A percentile compares a stretch with the other conserved stretches of the same genome.
These are phyloP conservation scores for Adelosebastes latens DNA, from an alignment of 2,797 vertebrate genomes.

Conservation along the genomic window DNA sequence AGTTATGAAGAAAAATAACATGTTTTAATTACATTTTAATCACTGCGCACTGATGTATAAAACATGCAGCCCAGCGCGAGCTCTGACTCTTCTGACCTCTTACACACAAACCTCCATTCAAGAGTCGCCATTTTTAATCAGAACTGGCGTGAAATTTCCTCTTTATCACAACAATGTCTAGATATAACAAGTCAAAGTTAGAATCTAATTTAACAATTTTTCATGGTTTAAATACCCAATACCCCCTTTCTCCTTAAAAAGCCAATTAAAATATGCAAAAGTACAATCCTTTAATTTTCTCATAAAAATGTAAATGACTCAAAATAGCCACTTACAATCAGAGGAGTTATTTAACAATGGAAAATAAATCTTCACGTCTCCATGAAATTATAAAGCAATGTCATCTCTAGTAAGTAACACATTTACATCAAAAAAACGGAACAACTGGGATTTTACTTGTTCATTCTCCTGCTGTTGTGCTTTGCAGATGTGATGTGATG, in stretches of 20 bases:
- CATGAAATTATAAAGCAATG: conserved; percentile 46
- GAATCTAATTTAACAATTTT: conserved; percentile 78
- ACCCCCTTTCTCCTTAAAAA: conserved; percentile 65
- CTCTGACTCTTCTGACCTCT: conserved; percentile 54
- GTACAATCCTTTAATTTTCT: conserved; percentile 80
- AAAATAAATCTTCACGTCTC: conserved; percentile 54
- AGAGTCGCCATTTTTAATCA: conserved; percentile 57
- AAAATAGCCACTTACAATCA: conserved; percentile 66
- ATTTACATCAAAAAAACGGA: conserved; percentile 1
- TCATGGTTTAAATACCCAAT: conserved; percentile 72
- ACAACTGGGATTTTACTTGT: background rate
- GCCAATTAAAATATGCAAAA: conserved; percentile 79
- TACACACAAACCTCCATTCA: conserved; percentile 50
- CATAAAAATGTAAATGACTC: conserved; percentile 82
- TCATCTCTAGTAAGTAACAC: conserved; percentile 32
- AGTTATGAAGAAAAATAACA: conserved; percentile 42
- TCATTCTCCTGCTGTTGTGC: conserved; percentile 1
- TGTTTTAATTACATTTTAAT: conserved; percentile 69
- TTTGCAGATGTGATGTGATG: conserved; percentile 26
- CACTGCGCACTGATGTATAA: conserved; percentile 62
- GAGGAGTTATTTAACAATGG: conserved; percentile 60
- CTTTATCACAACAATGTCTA: conserved; percentile 64
- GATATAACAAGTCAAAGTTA: conserved; percentile 67
- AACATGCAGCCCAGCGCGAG: conserved; percentile 61
- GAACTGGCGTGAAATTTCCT: conserved; percentile 63